Evolutionary conservation across 2,113 vertebrate species (phyloP).

Genomic region (Chionomys nivalis): DNA sequence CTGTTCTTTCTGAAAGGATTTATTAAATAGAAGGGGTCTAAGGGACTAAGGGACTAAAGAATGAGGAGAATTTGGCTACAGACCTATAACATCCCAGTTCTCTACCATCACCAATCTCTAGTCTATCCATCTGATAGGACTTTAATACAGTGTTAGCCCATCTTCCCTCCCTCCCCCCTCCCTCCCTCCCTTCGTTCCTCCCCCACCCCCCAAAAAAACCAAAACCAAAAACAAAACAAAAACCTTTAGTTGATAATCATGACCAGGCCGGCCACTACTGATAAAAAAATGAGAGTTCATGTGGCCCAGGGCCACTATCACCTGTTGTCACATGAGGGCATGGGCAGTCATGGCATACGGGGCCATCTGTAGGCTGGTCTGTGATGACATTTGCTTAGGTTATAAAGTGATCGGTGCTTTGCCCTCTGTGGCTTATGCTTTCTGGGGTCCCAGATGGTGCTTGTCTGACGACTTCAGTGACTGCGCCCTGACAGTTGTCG

Average conservation of each 20-base stretch:
- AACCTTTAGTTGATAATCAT: background rate
- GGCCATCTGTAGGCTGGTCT: background rate
- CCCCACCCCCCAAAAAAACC: background rate
- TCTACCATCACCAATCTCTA: background rate
- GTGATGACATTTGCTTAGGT: background rate
- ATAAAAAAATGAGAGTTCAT: background rate
- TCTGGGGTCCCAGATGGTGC: background rate
- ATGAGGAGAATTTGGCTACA: background rate
- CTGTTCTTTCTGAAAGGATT: background rate
- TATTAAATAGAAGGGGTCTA: background rate
- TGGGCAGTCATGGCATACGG: background rate
- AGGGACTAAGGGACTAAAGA: background rate
- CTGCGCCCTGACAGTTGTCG: background rate
- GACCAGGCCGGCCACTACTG: background rate
- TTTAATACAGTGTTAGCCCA: background rate
- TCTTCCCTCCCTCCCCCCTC: background rate
- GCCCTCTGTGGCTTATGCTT: background rate
- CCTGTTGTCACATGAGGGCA: background rate
- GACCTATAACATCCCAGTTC: background rate
- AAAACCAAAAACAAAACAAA: no score
- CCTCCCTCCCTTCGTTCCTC: background rate
- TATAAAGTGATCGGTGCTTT: accelerated
- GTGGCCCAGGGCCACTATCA: background rate
- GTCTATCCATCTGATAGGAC: background rate
- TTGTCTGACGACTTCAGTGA: background rate